phyloP scores from a whole-genome alignment of 2,888 invertebrate species.

The Callinectes sapidus region DNA sequence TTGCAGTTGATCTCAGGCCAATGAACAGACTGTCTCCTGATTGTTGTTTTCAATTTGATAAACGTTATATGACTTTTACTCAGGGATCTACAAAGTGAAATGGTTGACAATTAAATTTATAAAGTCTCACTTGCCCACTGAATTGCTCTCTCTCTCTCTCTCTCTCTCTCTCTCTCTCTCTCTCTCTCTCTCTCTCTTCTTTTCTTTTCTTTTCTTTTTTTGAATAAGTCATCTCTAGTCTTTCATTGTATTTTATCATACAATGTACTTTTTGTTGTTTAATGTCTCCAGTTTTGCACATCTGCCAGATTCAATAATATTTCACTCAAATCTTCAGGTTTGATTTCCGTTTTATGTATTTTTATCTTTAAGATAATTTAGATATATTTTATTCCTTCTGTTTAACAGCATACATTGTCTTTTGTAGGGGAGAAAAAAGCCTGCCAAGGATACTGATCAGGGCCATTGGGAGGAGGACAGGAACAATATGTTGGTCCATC shows the following conservation, averaged over 20 bases:
- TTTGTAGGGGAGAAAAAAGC: conserved; percentile 62
- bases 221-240: not conserved
- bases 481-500: conserved; percentile 81
- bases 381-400: not conserved
- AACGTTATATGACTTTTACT: no score
- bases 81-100: no score
- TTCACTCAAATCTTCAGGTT: not conserved
- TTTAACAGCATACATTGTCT: not conserved
- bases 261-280: not conserved
- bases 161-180: no score
- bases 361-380: not conserved
- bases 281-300: not conserved
- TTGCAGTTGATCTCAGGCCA: no score
- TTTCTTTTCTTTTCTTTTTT: not conserved
- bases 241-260: not conserved
- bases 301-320: not conserved
- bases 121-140: no score
- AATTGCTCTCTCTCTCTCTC: no score
- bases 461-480: conserved; percentile 82
- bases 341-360: not conserved
- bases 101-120: no score
- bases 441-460: conserved; percentile 49
- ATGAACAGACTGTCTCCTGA: no score
- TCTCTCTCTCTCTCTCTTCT: no score
- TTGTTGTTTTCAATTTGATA: no score